Conservation (phyloP, 2,888 invertebrate species). For the Anticlea derivata region DNA sequence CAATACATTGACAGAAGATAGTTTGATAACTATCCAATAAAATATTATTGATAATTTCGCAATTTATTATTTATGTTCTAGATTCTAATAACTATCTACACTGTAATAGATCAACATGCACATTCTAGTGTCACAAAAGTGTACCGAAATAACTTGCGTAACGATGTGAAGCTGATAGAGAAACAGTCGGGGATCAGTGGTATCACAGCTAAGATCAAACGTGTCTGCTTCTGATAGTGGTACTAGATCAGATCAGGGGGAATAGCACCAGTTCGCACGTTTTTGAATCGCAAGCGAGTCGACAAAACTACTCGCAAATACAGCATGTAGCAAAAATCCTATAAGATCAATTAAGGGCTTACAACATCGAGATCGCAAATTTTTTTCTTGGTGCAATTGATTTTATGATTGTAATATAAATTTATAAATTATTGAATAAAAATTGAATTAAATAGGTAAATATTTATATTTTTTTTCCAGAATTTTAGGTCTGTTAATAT, state of each 20-base stretch:
- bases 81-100: neutral
- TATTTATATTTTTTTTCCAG: no score
- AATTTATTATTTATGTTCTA: neutral
- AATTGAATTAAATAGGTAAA: no score
- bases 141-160: constrained; percentile 12
- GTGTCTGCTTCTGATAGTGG: constrained; percentile 33
- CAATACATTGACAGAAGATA: neutral
- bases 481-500: no score
- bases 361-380: no score
- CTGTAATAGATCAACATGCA: neutral
- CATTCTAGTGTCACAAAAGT: constrained; percentile 6
- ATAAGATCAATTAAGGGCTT: no score
- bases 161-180: constrained; percentile 24
- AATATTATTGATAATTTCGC: neutral
- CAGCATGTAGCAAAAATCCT: no score
- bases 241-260: constrained; percentile 26
- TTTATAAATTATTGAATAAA: no score
- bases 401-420: no score
- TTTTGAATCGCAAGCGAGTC: no score
- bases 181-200: constrained; percentile 29
- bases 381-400: no score
- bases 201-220: constrained; percentile 37
- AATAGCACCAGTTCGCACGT: no score
- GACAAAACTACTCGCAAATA: neutral
- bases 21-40: neutral